Evolutionary conservation across 2,888 invertebrate genomes (phyloP).

Genomic region (Drosophila quinaria): DNA sequence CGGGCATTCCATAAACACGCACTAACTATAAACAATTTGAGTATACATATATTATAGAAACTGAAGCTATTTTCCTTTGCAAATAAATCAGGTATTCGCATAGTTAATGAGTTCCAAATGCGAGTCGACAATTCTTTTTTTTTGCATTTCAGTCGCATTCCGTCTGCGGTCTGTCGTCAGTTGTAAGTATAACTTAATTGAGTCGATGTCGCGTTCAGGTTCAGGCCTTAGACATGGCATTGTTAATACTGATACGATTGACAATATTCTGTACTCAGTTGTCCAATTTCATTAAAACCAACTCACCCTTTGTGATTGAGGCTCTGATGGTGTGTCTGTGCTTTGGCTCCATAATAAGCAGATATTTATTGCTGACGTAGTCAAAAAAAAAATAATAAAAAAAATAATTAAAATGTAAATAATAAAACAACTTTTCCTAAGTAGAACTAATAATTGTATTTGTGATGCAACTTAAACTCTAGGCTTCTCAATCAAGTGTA

Average conservation of each 20-base stretch:
- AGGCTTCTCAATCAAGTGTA: constrained; percentile 92
- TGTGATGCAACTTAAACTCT: constrained; percentile 55
- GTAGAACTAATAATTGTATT: constrained; percentile 53
- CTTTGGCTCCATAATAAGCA: constrained; percentile 80
- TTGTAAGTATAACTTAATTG: constrained; percentile 41
- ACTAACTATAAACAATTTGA: neutral
- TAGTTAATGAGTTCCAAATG: constrained; percentile 37
- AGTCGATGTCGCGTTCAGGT: constrained; percentile 36
- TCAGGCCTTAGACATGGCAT: constrained; percentile 61
- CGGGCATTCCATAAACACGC: neutral
- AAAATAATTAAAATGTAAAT: constrained; percentile 25
- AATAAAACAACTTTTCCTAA: constrained; percentile 45
- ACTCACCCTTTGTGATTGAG: constrained; percentile 82
- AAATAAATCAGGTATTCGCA: constrained; percentile 38
- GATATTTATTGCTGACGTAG: constrained; percentile 69
- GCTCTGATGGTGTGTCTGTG: constrained; percentile 77
- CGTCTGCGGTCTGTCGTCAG: constrained; percentile 37
- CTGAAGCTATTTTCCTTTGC: constrained; percentile 7
- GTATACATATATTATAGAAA: constrained; percentile 2
- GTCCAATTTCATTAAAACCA: constrained; percentile 76
- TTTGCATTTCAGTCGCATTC: constrained; percentile 36
- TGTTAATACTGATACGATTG: constrained; percentile 62
- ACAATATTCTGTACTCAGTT: constrained; percentile 66
- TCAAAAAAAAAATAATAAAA: constrained; percentile 2
- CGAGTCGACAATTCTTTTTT: constrained; percentile 20